Base-by-base conservation (phyloP, 2,113 vertebrate species). In the Halcyon malimbica region DNA sequence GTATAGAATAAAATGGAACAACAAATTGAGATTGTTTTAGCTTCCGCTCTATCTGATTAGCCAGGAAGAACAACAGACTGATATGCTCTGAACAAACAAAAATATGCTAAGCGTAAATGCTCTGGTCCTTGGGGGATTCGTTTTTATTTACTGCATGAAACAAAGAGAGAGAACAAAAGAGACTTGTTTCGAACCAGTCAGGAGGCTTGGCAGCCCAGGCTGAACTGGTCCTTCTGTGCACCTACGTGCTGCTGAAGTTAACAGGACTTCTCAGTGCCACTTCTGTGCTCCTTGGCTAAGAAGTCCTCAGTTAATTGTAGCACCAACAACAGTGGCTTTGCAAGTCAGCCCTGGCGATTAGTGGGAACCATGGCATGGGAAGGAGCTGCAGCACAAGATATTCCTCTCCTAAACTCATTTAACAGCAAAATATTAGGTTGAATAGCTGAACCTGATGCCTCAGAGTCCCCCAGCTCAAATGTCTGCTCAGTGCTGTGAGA, bases 51-150 rank as follows among this genome's bases (percentile, higher is more conserved):
- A 94, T 94, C 96, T 97, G 94, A 97, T 96, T 91, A 97, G 70
- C 53, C 94, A 96, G 95, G 95, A 96, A 96, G 93, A 96, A 91
- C 89, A 96, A 65, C 83, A 96, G 94, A 93, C 89, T 77, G 91
- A 83, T 83, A 9, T 7, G 50, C 63, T 87, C 74, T 46, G 70
- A 94, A 56, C 91, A 94, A 96, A 94, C 87, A 80, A 69, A 91
- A 94, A 74, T 59, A 92, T 0, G 0, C 83, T 68, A 35, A 94
- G 77, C 75, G 75, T 85, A 80, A 95, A 94, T 54, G 65, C 70
- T 87, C 75, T 16, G 13, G 11, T 91, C 83, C 93, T 87, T 51
- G 50, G 83, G 68, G 83, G 63, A 63, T 83, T 69, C n/a, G 7
- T 73, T 94, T 94, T 91, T 87, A 96, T 84, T 94, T 90, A 76